Conservation (phyloP, 2,797 vertebrate species). For the Selene dorsalis region DNA sequence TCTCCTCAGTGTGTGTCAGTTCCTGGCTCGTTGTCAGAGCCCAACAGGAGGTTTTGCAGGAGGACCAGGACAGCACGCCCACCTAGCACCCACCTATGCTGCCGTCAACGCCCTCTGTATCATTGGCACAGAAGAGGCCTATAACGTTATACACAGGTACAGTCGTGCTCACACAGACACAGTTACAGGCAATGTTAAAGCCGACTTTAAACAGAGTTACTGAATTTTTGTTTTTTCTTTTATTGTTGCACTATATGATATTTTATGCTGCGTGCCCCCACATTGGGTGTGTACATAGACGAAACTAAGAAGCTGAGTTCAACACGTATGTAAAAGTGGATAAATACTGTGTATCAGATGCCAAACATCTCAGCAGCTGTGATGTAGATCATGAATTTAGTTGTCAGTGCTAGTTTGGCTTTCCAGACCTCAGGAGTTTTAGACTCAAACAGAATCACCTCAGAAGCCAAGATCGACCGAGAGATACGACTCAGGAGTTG, state of each 20-base stretch:
- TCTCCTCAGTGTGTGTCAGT: slow-evolving; percentile 89
- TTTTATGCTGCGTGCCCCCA: no score
- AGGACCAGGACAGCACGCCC: slow-evolving; percentile 93
- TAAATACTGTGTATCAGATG: not conserved
- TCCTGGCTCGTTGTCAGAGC: slow-evolving; percentile 92
- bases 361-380: slow-evolving; percentile 12
- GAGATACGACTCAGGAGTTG: not conserved
- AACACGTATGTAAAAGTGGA: not conserved
- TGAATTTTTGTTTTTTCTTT: not conserved
- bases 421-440: not conserved
- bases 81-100: slow-evolving; percentile 96
- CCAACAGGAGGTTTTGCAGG: slow-evolving; percentile 92
- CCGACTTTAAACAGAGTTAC: not conserved
- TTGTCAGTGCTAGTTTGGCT: not conserved
- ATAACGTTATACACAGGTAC: slow-evolving; percentile 91
- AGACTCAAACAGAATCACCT: no score
- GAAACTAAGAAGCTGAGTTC: not conserved
- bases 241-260: not conserved
- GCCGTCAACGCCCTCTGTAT: slow-evolving; percentile 95
- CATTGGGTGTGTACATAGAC: not conserved
- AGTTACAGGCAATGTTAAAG: not conserved
- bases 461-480: no score
- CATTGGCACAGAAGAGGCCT: slow-evolving; percentile 95
- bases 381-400: not conserved
- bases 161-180: accelerated